phyloP scores from a whole-genome alignment of 2,888 invertebrate species.

The Linyphia triangularis region DNA sequence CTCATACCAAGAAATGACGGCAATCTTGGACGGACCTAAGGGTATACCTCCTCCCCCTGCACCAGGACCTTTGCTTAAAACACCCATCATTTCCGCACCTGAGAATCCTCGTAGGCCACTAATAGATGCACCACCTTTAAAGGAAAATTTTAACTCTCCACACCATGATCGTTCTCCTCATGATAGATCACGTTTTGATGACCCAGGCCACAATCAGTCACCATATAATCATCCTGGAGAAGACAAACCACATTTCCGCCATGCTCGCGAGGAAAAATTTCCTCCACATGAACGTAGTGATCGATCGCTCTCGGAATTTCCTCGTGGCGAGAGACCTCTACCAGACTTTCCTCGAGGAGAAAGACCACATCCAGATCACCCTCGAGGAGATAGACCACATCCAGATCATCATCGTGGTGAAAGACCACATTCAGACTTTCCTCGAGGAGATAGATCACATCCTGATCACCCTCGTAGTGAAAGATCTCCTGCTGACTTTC shows the following conservation, averaged over 20 bases:
- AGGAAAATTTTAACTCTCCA: neutral
- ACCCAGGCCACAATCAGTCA: neutral
- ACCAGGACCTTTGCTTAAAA: conserved; percentile 33
- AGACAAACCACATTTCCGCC: neutral
- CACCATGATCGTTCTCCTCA: neutral
- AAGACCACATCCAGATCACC: neutral
- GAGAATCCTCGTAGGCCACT: conserved; percentile 57
- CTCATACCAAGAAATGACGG: conserved; percentile 78
- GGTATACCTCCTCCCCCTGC: conserved; percentile 11
- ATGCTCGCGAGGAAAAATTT: neutral
- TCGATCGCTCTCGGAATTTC: neutral
- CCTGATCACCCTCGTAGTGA: neutral
- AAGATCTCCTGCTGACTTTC: neutral
- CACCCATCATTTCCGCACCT: neutral
- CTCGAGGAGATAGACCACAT: conserved; percentile 7
- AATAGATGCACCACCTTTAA: neutral
- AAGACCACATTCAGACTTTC: conserved; percentile 1
- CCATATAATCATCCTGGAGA: neutral
- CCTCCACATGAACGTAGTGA: neutral
- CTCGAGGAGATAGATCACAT: neutral
- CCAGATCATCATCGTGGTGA: neutral
- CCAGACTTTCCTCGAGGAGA: neutral
- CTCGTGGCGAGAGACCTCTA: neutral
- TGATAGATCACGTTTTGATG: neutral
- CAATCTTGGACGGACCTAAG: conserved; percentile 77